These are phyloP conservation scores for Camponotus floridanus DNA, from an alignment of 1,140 invertebrate species.

Conservation along the genomic window DNA sequence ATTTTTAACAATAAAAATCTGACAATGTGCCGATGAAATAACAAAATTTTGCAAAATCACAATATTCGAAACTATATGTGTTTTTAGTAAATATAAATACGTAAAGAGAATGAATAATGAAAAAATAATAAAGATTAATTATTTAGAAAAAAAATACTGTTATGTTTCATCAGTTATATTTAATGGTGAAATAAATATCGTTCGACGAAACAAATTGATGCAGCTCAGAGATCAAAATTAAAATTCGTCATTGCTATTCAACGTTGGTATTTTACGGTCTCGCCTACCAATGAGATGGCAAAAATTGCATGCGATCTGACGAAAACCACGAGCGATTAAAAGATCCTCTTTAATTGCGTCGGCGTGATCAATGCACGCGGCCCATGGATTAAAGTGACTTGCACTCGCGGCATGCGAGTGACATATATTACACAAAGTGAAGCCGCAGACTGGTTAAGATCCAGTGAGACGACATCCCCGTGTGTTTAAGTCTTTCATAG, in stretches of 20 bases:
- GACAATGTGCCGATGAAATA: not conserved
- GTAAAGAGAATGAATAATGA: not conserved
- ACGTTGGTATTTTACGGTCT: conserved; percentile 60
- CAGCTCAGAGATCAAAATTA: conserved; percentile 3
- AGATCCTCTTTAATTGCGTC: conserved; percentile 7
- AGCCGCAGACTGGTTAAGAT: conserved; percentile 28
- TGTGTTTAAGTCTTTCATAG: not conserved
- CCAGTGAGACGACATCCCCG: not conserved
- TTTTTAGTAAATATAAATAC: not conserved
- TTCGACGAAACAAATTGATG: not conserved
- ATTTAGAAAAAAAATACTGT: not conserved
- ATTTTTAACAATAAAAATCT: not conserved
- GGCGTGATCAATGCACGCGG: not conserved
- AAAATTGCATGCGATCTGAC: not conserved
- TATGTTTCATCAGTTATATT: not conserved
- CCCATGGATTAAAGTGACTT: conserved; percentile 34
- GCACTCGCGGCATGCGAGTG: conserved; percentile 36
- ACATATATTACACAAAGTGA: conserved; percentile 42
- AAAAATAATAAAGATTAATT: not conserved
- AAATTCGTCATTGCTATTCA: conserved; percentile 61
- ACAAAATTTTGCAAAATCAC: not conserved
- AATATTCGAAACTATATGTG: not conserved
- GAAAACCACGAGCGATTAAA: conserved; percentile 28
- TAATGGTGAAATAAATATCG: no score
- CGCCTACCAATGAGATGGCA: conserved; percentile 27